Percentiles rank a stretch among this genome's conserved stretches.
These are phyloP conservation scores for Phenacoccus solenopsis DNA, from an alignment of 1,140 invertebrate genomes.

Conservation along the genomic window DNA sequence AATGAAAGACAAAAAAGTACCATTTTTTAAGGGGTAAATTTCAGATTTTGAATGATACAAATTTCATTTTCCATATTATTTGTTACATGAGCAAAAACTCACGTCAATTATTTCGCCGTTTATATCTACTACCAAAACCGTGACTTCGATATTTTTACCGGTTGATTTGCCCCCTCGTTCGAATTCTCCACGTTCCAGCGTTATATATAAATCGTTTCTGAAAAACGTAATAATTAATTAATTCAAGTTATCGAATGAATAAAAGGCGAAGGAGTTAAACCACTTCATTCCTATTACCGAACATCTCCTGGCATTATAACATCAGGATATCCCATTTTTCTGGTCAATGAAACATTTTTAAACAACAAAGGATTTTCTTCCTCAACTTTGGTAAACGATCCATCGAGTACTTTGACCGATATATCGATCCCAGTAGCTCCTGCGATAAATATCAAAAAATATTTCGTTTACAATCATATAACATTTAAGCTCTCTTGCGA, in stretches of 20 bases:
- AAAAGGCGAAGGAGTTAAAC: not conserved
- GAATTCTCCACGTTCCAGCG: constrained; percentile 74
- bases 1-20: constrained; percentile 30
- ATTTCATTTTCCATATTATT: too few relatives aligned
- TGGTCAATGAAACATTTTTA: constrained; percentile 69
- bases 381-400: constrained; percentile 54
- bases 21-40: too few relatives aligned
- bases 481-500: too few relatives aligned
- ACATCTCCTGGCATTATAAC: constrained; percentile 92
- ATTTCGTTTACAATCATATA: too few relatives aligned
- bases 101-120: constrained; percentile 61
- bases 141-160: constrained; percentile 82
- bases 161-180: constrained; percentile 90
- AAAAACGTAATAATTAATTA: constrained; percentile 20
- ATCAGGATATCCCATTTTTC: constrained; percentile 84
- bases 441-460: too few relatives aligned
- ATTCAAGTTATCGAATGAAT: too few relatives aligned
- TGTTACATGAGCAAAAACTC: constrained; percentile 24
- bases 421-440: constrained; percentile 47
- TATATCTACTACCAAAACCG: constrained; percentile 63
- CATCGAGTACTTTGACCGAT: constrained; percentile 56
- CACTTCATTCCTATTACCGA: constrained; percentile 28
- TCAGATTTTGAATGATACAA: too few relatives aligned
- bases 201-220: constrained; percentile 89
- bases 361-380: constrained; percentile 66